Conservation (phyloP, 2,113 vertebrate species). For the Forbesichthys agassizii region DNA sequence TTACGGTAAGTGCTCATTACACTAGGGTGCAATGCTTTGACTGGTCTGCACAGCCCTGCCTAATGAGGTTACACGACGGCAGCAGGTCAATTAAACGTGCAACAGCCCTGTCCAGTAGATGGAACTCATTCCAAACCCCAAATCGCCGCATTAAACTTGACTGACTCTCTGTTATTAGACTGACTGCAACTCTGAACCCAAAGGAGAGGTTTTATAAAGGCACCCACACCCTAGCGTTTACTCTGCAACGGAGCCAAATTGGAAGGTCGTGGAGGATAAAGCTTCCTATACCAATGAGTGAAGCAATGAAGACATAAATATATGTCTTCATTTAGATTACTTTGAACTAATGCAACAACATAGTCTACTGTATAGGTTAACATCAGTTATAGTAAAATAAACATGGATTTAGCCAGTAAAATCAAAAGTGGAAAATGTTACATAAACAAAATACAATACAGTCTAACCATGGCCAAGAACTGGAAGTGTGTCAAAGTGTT, state of each 20-base stretch:
- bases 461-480: not conserved
- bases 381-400: not conserved
- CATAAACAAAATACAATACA: not conserved
- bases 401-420: no score
- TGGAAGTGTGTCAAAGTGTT: not conserved
- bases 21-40: constrained; percentile 36
- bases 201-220: constrained; percentile 50
- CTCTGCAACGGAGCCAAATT: constrained; percentile 53
- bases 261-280: constrained; percentile 52
- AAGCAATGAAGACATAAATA: constrained; percentile 33
- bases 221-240: constrained; percentile 51
- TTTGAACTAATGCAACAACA: constrained; percentile 21
- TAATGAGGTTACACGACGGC: constrained; percentile 47
- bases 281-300: constrained; percentile 46
- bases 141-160: constrained; percentile 54
- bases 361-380: constrained; percentile 11
- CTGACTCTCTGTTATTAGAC: constrained; percentile 53
- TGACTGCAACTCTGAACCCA: constrained; percentile 47
- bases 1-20: constrained; percentile 45
- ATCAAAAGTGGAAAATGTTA: no score
- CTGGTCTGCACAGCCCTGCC: constrained; percentile 38
- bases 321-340: constrained; percentile 41
- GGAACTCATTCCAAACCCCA: constrained; percentile 44
- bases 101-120: constrained; percentile 18
- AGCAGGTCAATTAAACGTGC: constrained; percentile 47